A percentile compares a stretch with the other conserved stretches of the same genome.
phyloP scores from a whole-genome alignment of 2,888 invertebrate genomes.

The Polydrusus pterygomalis region DNA sequence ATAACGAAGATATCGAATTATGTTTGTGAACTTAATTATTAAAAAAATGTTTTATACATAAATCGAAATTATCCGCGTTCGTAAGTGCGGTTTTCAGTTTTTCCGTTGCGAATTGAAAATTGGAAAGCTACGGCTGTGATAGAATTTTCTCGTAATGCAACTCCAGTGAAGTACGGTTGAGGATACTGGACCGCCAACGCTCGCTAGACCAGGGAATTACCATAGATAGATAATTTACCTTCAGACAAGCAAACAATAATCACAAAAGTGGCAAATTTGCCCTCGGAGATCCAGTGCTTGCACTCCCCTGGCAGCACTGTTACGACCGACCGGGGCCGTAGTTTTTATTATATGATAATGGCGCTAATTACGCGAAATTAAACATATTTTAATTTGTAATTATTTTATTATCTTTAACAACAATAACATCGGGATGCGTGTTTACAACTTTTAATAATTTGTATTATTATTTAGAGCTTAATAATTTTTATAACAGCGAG shows the following conservation, averaged over 20 bases:
- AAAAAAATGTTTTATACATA: conserved; percentile 20
- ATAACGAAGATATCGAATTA: conserved; percentile 28
- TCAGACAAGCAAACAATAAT: too few relatives aligned
- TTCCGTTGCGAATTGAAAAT: conserved; percentile 26
- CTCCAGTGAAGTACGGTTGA: too few relatives aligned
- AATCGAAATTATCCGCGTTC: neutral
- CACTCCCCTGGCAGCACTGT: too few relatives aligned
- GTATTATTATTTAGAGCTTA: conserved; percentile 37
- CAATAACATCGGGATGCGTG: conserved; percentile 33
- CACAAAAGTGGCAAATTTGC: too few relatives aligned
- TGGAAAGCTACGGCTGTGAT: neutral
- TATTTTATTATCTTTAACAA: conserved; percentile 46
- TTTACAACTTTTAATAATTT: conserved; percentile 45
- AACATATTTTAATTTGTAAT: conserved; percentile 44
- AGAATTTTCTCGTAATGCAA: too few relatives aligned
- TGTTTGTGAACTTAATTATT: conserved; percentile 12
- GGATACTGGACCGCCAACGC: too few relatives aligned
- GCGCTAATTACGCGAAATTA: conserved; percentile 40
- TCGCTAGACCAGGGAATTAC: too few relatives aligned
- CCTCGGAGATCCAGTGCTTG: too few relatives aligned
- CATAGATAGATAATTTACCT: too few relatives aligned
- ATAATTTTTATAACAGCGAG: conserved; percentile 29
- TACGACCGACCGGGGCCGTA: neutral
- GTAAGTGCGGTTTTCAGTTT: conserved; percentile 37
- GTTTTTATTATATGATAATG: conserved; percentile 40